Evolutionary conservation across 1,140 invertebrate genomes (phyloP).

Genomic region (Ceratoteleas bidentatus): DNA sequence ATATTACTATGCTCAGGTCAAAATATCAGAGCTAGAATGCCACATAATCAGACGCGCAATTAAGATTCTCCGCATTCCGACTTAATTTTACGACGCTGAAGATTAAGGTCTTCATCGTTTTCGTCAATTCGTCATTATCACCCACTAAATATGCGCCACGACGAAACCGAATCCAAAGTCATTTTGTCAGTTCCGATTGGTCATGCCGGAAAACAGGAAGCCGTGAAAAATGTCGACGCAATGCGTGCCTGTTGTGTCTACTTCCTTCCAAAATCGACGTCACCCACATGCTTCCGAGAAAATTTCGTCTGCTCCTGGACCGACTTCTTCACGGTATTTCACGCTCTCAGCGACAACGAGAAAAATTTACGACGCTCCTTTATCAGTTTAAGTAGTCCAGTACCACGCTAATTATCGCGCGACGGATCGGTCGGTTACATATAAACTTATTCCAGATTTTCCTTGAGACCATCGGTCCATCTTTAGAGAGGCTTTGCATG

Average conservation of each 20-base stretch:
- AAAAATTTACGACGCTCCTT: constrained; percentile 31
- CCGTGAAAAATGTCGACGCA: constrained; percentile 35
- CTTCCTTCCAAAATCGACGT: constrained; percentile 26
- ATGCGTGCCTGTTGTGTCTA: constrained; percentile 24
- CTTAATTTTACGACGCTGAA: too few relatives aligned
- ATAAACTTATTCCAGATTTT: constrained; percentile 19
- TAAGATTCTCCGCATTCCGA: not conserved
- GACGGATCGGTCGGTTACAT: constrained; percentile 18
- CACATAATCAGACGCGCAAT: not conserved
- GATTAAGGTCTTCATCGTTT: not conserved
- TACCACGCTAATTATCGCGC: constrained; percentile 32
- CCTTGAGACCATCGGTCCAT: not conserved
- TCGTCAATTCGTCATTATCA: constrained; percentile 20
- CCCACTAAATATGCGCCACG: constrained; percentile 8
- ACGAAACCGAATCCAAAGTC: constrained; percentile 2
- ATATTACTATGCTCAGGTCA: too few relatives aligned
- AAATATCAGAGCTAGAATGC: too few relatives aligned
- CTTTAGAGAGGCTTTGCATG: constrained; percentile 1
- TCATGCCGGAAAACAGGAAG: constrained; percentile 49
- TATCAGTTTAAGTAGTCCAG: constrained; percentile 35
- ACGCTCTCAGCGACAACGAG: constrained; percentile 18
- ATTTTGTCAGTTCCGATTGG: constrained; percentile 45
- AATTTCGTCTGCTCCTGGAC: constrained; percentile 1
- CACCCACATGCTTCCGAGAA: constrained; percentile 35
- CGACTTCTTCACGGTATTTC: constrained; percentile 15